Evolutionary conservation across 2,113 vertebrate species (phyloP).

Genomic region (Heptranchias perlo): DNA sequence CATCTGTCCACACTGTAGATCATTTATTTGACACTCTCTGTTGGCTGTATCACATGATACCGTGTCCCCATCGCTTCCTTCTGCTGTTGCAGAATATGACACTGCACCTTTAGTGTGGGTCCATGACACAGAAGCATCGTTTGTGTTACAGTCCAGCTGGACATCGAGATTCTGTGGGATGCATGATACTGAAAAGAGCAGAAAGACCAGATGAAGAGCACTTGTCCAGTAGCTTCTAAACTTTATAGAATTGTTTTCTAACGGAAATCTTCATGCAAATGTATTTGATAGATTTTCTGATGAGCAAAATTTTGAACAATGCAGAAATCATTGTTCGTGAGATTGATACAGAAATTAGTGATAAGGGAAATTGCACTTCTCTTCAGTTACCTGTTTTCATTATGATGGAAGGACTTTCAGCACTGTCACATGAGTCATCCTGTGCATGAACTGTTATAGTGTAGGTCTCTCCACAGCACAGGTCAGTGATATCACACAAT

Average conservation of each 20-base stretch:
- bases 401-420: conserved; percentile 41
- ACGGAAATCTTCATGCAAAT: not conserved
- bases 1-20: conserved; percentile 53
- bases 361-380: not conserved
- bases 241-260: not conserved
- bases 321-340: not conserved
- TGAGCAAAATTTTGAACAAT: not conserved
- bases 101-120: conserved; percentile 49
- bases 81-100: conserved; percentile 47
- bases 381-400: conserved; percentile 58
- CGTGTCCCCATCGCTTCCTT: conserved; percentile 41
- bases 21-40: conserved; percentile 50
- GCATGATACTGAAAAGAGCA: conserved; percentile 55
- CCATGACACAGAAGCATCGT: conserved; percentile 51
- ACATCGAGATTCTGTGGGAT: conserved; percentile 50
- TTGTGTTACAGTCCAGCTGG: conserved; percentile 41
- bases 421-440: conserved; percentile 47
- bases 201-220: not conserved
- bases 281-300: not conserved
- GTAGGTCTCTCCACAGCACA: conserved; percentile 59
- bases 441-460: conserved; percentile 49
- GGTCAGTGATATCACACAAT: conserved; percentile 46
- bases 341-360: not conserved
- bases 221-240: not conserved
- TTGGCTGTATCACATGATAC: conserved; percentile 44